These are phyloP conservation scores for Neodontobutis hainanensis DNA, from an alignment of 2,113 vertebrate genomes.

Conservation along the genomic window DNA sequence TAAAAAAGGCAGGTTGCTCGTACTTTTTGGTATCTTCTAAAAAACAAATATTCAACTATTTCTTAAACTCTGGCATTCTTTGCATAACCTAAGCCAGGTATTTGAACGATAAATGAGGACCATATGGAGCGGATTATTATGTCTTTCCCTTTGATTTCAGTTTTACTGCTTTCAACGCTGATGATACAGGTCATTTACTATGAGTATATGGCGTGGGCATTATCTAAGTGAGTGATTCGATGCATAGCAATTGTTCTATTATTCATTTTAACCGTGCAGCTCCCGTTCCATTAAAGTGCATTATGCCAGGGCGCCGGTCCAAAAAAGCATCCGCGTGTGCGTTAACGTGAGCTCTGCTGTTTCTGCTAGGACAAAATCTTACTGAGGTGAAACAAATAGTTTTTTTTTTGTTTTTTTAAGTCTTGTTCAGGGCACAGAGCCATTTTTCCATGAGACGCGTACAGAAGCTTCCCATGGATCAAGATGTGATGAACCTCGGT, in stretches of 20 bases:
- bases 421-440: conserved; percentile 20
- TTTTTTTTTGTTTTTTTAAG: conserved; percentile 36
- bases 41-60: not conserved
- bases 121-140: conserved; percentile 38
- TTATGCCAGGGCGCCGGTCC: conserved; percentile 32
- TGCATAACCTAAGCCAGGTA: not conserved
- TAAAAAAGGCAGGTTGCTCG: no score
- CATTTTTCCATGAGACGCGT: conserved; percentile 58
- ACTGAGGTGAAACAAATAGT: conserved; percentile 46
- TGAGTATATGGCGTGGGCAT: conserved; percentile 39
- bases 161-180: conserved; percentile 40
- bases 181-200: conserved; percentile 35
- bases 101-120: conserved; percentile 27
- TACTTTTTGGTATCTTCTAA: no score
- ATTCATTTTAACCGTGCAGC: conserved; percentile 44
- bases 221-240: conserved; percentile 43
- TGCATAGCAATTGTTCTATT: conserved; percentile 39
- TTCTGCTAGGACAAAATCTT: conserved; percentile 28
- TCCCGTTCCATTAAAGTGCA: conserved; percentile 28
- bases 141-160: conserved; percentile 37
- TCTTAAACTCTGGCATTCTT: conserved; percentile 3
- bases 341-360: conserved; percentile 25
- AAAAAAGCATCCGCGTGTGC: conserved; percentile 14
- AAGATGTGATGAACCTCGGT: conserved; percentile 62
- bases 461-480: conserved; percentile 48